A percentile compares a stretch with the other conserved stretches of the same genome.
These are phyloP conservation scores for Eulemur rufifrons DNA, from an alignment of 2,113 vertebrate species.

Conservation along the genomic window DNA sequence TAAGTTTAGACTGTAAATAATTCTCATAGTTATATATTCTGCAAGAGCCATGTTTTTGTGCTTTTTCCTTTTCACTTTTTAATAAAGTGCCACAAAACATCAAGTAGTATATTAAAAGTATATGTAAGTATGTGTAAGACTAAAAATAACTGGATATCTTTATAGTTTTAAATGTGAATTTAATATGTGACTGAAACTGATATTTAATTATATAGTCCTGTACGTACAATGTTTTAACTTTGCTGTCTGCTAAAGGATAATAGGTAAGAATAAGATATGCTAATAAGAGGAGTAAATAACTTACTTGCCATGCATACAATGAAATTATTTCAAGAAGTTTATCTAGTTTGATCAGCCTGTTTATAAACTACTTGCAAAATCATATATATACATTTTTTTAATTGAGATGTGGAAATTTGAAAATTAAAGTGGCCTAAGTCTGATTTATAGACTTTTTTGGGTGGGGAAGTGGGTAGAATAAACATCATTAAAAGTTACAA, in stretches of 20 bases:
- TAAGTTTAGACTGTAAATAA: neutral
- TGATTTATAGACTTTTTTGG: neutral
- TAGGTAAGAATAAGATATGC: neutral
- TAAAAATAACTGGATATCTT: neutral
- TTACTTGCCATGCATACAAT: neutral
- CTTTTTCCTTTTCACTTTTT: neutral
- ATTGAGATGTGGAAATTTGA: neutral
- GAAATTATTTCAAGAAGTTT: constrained; percentile 30
- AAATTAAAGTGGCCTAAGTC: constrained; percentile 25
- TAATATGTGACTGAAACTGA: neutral
- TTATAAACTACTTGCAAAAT: constrained; percentile 4
- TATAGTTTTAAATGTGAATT: constrained; percentile 44
- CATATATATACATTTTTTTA: too few relatives aligned
- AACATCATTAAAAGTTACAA: neutral
- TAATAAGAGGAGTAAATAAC: neutral
- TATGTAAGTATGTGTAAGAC: constrained; percentile 4
- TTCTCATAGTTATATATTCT: neutral
- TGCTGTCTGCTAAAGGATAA: neutral
- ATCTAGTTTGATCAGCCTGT: neutral
- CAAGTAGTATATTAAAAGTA: neutral
- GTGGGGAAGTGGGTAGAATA: neutral
- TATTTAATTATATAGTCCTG: neutral
- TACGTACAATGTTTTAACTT: constrained; percentile 42
- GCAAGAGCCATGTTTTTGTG: neutral
- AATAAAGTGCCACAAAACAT: neutral